These are phyloP conservation scores for Pachypsylla venusta DNA, from an alignment of 1,140 invertebrate species.

Conservation along the genomic window DNA sequence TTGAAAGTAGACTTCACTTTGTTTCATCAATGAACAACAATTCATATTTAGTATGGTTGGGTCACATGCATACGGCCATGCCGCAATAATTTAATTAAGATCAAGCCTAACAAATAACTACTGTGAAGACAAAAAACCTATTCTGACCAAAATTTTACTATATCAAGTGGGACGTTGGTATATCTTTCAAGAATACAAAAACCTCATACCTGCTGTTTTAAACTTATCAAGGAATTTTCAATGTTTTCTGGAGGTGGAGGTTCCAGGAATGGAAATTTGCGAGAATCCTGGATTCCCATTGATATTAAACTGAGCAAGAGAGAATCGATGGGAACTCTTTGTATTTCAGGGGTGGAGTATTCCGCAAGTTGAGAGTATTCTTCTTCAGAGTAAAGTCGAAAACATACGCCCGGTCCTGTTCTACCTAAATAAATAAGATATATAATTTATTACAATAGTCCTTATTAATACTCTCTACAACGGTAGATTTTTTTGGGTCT, in stretches of 20 bases:
- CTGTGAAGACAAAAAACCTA: no score
- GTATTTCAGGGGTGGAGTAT: slow-evolving; percentile 79
- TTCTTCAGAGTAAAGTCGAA: slow-evolving; percentile 74
- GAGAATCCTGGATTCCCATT: slow-evolving; percentile 79
- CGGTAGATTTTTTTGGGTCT: neutral
- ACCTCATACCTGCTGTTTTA: slow-evolving; percentile 80
- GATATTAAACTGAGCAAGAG: slow-evolving; percentile 88
- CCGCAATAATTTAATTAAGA: no score
- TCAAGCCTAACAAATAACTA: no score
- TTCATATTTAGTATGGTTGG: no score
- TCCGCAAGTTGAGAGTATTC: slow-evolving; percentile 62
- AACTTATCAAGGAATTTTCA: slow-evolving; percentile 67
- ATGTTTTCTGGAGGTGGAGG: slow-evolving; percentile 63
- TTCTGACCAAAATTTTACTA: no score
- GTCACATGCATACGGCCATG: no score
- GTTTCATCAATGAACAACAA: no score
- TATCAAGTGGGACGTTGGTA: no score
- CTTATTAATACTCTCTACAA: neutral
- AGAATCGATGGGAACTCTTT: slow-evolving; percentile 81
- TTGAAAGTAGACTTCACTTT: no score
- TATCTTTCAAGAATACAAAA: no score
- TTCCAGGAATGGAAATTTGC: slow-evolving; percentile 93
- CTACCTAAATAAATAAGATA: slow-evolving; percentile 31
- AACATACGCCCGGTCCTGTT: slow-evolving; percentile 46
- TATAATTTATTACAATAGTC: no score